phyloP scores from a whole-genome alignment of 2,888 invertebrate genomes.

The Ditula angustiorana region DNA sequence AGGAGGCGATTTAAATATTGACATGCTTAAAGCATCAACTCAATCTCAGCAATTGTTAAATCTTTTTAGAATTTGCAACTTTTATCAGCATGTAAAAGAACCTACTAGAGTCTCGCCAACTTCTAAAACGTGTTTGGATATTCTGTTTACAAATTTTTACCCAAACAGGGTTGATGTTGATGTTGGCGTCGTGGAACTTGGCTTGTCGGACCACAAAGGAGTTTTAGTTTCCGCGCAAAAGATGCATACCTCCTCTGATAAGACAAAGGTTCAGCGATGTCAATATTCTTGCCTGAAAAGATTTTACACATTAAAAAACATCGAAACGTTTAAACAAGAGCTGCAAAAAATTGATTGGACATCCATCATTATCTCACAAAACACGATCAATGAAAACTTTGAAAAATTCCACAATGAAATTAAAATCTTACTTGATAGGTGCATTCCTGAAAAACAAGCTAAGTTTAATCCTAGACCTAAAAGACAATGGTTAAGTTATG shows the following conservation, averaged over 20 bases:
- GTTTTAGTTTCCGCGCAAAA: neutral
- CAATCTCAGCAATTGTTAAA: conserved; percentile 14
- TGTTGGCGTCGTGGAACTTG: conserved; percentile 28
- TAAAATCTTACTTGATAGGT: conserved; percentile 13
- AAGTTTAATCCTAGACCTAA: conserved; percentile 2
- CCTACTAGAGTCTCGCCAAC: conserved; percentile 29
- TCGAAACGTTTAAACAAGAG: conserved; percentile 29
- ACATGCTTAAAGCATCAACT: conserved; percentile 17
- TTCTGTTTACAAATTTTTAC: conserved; percentile 41
- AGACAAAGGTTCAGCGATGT: too few species aligned
- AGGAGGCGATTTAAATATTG: too few species aligned
- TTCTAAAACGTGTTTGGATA: conserved; percentile 38
- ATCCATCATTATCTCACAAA: neutral
- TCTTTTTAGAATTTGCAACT: conserved; percentile 38
- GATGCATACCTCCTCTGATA: too few species aligned
- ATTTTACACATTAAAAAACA: conserved; percentile 21
- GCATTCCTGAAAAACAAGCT: conserved; percentile 23
- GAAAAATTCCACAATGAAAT: conserved; percentile 14
- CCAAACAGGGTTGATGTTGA: neutral
- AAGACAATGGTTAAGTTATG: too few species aligned
- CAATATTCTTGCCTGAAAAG: conserved; percentile 4
- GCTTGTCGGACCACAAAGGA: conserved; percentile 41
- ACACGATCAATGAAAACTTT: conserved; percentile 39
- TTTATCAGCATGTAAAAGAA: conserved; percentile 38
- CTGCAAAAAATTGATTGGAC: conserved; percentile 24